Evolutionary conservation across 2,113 vertebrate genomes (phyloP), one percentile per base, ranked within the genome.

Genomic region (Coryphaenoides rupestris): DNA sequence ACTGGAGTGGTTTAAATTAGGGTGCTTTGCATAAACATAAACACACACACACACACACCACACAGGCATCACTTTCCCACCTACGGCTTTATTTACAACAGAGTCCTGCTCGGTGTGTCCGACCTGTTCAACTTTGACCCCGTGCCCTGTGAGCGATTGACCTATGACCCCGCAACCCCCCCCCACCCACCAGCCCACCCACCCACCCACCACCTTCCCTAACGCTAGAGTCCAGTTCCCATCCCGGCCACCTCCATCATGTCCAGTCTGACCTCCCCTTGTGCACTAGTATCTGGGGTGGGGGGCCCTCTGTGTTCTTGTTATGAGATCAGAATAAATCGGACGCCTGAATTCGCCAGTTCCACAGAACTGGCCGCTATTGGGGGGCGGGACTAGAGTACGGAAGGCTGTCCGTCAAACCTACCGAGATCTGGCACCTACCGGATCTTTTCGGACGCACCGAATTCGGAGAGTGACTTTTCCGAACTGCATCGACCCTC

Each of bases 101-200:
- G 15, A 65, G 69, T 52, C 72, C 65, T 76, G 72, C 46, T 81
- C 65, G 68, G 65, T 66, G 69, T 65, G 74, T 4, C 19, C 21
- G 55, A 73, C 69, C 64, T 77, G 47, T 60, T 68, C 56, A 86
- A 61, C 76, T 76, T 15, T 77, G 73, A 69, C 72, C 67, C 69
- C 61, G 16, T 75, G 70, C 21, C 78, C 76, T 72, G 33, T 80
- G 83, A 88, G 50, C 21, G 9, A 4, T 55, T 55, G 33, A 68
- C 74, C 69, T 3, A 1, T 23, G 54, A 56, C 62, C 52, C 76
- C 56, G 64, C 55, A 75, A 4, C 58, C 33, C 33, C 33, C 33
- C 33, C 13, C 10, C 28, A 7, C 28, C 10, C 28, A 5, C 28
- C 28, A 5, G 5, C 28, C 5, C 28, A 33, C 28, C 28, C n/a